Base-by-base conservation (phyloP, 2,888 invertebrate genomes). In the Cryptocephalus primarius region DNA sequence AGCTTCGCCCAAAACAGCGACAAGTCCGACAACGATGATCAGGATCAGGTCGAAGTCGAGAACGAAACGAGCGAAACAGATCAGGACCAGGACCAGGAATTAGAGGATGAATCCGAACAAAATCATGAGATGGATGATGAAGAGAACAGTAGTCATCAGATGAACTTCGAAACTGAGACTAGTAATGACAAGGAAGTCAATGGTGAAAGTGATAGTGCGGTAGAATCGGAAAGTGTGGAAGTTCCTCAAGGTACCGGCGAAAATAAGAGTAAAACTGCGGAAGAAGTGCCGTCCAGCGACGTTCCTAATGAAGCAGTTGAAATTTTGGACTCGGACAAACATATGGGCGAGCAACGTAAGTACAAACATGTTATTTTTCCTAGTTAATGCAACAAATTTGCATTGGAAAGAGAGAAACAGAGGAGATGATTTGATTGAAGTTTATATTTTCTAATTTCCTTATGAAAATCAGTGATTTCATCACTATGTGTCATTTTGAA, bases 1-100 rank as follows among this genome's bases (percentile, higher is more conserved):
- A 69, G 55, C 70, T 70, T 47, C 63, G 67, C 57, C 57, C 53
- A 51, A 40, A 45, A 55, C 12, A 51, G 52, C 40, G 57, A 58
- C 36, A 59, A 56, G 44, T 58, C 58, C 1, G 48, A 59, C 55
- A 32, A 57, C 44, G 54, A 52, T 22, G 53, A 54, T 39, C 54
- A 54, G 47, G 58, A 57, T 31, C 56, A 60, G 41, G 45, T 44
- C 14, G 52, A 55, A 10, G 52, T 62, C 10, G 57, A 67, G 10
- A 64, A 65, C 52, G 67, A 68, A 33, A 62, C 56, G 45, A 59
- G 55, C 33, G 53, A 58, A 9, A 60, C 62, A 14, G 59, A 61
- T 2, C 60, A 58, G 10, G 54, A 58, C 6, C 51, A 47, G 12
- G 54, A 31, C 41, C 41, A 64, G 57, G 53, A 41, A 53, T 40